Evolutionary conservation across 1,140 invertebrate genomes (phyloP).

Genomic region (Trypoxylus dichotomus): DNA sequence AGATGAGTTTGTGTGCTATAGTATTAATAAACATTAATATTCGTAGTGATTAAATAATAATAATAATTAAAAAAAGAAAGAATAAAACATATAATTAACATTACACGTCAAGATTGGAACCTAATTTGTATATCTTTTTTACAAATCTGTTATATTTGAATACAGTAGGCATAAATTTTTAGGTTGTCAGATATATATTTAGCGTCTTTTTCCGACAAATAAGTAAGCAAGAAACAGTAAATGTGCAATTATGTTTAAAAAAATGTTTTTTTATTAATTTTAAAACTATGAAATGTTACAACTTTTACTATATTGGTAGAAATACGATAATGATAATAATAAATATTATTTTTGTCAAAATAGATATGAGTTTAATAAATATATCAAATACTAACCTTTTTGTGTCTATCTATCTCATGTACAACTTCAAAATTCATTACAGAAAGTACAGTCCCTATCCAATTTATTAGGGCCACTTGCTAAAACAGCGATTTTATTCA

Average conservation of each 20-base stretch:
- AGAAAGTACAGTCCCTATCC: too few relatives aligned
- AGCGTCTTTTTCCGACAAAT: not conserved
- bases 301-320: not conserved
- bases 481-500: too few relatives aligned
- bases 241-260: slow-evolving; percentile 19
- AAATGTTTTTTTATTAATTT: slow-evolving; percentile 7
- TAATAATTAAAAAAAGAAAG: not conserved
- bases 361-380: slow-evolving; percentile 18
- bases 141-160: not conserved
- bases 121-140: slow-evolving; percentile 17
- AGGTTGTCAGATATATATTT: not conserved
- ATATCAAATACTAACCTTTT: not conserved
- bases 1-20: slow-evolving; percentile 8
- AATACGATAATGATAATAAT: slow-evolving; percentile 6
- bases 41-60: not conserved
- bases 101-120: not conserved
- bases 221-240: not conserved
- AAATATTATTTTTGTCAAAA: slow-evolving; percentile 23
- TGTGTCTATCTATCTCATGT: too few relatives aligned
- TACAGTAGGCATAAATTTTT: not conserved
- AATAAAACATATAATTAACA: not conserved
- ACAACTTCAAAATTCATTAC: too few relatives aligned
- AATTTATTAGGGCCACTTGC: too few relatives aligned
- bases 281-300: not conserved
- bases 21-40: slow-evolving; percentile 6